Percentiles rank a stretch among this genome's conserved stretches.
Conservation (phyloP, 1,140 invertebrate genomes). For the Telenomus remus region DNA sequence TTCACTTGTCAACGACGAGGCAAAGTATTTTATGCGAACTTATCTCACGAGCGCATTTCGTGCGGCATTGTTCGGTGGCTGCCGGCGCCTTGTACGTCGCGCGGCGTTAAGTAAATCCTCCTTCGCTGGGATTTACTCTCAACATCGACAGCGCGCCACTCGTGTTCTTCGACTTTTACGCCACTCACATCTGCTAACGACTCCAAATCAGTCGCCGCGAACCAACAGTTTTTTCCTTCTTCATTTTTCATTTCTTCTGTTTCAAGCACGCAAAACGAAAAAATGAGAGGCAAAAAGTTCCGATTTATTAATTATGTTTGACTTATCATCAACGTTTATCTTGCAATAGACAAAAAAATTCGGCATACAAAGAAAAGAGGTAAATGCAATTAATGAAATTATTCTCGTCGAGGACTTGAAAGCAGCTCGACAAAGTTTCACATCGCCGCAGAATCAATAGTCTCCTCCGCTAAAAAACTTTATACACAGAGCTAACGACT, state of each 20-base stretch:
- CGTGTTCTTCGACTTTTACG: conserved; percentile 38
- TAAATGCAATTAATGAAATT: conserved; percentile 43
- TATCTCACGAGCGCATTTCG: conserved; percentile 44
- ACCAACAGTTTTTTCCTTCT: no score
- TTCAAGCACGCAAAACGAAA: no score
- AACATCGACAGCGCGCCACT: conserved; percentile 18
- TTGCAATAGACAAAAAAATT: no score
- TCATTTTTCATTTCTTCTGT: no score
- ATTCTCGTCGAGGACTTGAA: conserved; percentile 18
- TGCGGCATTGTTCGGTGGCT: conserved; percentile 43
- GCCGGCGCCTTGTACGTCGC: conserved; percentile 38
- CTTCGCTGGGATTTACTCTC: conserved; percentile 1
- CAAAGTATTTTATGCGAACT: conserved; percentile 23
- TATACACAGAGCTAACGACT: conserved; percentile 32
- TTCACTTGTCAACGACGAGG: not conserved
- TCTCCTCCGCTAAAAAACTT: conserved; percentile 27
- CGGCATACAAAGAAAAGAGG: conserved; percentile 5
- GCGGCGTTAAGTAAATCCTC: conserved; percentile 47
- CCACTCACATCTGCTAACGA: not conserved
- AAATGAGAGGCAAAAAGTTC: no score
- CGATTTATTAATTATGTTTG: no score
- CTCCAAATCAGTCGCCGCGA: no score
- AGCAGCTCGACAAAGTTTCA: conserved; percentile 16
- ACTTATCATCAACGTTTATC: no score
- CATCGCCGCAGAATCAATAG: conserved; percentile 31